These are phyloP conservation scores for Triplophysa yarkandensis DNA, from an alignment of 2,797 vertebrate species.

Conservation along the genomic window DNA sequence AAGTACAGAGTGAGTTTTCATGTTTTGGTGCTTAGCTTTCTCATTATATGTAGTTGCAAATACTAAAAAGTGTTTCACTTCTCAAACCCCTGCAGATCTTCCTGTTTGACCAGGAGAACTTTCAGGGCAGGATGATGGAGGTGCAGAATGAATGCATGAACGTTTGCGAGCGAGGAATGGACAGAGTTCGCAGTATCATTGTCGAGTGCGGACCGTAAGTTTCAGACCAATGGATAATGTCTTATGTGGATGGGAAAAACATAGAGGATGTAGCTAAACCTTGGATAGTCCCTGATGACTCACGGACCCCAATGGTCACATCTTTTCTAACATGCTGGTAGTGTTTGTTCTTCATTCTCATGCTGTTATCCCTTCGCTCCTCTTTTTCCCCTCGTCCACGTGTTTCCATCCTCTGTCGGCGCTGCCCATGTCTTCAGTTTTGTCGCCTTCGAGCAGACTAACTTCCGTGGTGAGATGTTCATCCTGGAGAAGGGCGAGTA, in stretches of 20 bases:
- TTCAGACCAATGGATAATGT: not conserved
- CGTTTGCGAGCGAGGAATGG: slow-evolving; percentile 87
- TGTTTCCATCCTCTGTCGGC: slow-evolving; percentile 4
- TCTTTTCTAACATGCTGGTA: not conserved
- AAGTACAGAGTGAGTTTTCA: slow-evolving; percentile 84
- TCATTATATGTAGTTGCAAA: not conserved
- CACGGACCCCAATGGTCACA: not conserved
- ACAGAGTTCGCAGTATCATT: slow-evolving; percentile 90
- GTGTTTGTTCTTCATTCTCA: not conserved
- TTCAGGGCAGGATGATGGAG: slow-evolving; percentile 91
- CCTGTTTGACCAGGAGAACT: slow-evolving; percentile 94
- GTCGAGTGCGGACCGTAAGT: slow-evolving; percentile 94
- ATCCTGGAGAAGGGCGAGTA: slow-evolving; percentile 96
- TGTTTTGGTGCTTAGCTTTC: not conserved
- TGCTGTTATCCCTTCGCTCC: not conserved
- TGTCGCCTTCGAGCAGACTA: slow-evolving; percentile 92
- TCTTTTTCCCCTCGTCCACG: slow-evolving; percentile 4
- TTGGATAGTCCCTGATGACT: not conserved
- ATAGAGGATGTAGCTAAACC: not conserved
- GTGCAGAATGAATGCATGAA: slow-evolving; percentile 89
- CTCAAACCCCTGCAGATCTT: slow-evolving; percentile 75
- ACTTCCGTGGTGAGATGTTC: slow-evolving; percentile 96
- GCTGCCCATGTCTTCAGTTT: slow-evolving; percentile 75
- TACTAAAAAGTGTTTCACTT: not conserved
- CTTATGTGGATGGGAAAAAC: slow-evolving; percentile 28